Evolutionary conservation across 2,888 invertebrate species (phyloP).

Genomic region (Drosophila robusta): DNA sequence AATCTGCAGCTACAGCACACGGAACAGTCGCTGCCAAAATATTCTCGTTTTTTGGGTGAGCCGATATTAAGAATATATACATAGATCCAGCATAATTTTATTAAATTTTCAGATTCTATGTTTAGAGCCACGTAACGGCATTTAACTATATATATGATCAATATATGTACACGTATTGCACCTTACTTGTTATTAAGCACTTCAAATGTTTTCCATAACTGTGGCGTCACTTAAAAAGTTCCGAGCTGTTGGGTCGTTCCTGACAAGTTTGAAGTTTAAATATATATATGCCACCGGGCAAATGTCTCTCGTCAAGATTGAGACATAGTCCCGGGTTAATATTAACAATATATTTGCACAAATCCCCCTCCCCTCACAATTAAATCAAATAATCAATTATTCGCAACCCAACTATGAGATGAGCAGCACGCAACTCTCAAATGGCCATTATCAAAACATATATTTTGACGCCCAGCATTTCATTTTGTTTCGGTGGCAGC

Average conservation of each 20-base stretch:
- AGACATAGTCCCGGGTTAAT: slow-evolving; percentile 53
- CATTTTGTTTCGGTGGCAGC: slow-evolving; percentile 34
- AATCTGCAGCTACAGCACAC: neutral
- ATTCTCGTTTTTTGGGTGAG: slow-evolving; percentile 15
- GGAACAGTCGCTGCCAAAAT: neutral
- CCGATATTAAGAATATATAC: neutral
- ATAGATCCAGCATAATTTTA: neutral
- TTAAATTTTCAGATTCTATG: slow-evolving; percentile 11
- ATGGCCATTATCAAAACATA: slow-evolving; percentile 43
- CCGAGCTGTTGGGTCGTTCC: slow-evolving; percentile 42
- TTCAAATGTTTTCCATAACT: slow-evolving; percentile 10
- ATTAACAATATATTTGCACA: slow-evolving; percentile 7
- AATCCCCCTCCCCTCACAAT: neutral
- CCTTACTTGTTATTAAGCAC: slow-evolving; percentile 45
- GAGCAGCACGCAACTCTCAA: slow-evolving; percentile 38
- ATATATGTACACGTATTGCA: neutral
- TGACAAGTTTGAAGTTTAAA: slow-evolving; percentile 39
- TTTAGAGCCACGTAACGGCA: slow-evolving; percentile 8
- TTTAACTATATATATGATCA: neutral
- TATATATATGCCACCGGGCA: slow-evolving; percentile 42
- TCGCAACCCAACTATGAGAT: slow-evolving; percentile 37
- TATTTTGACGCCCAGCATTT: slow-evolving; percentile 30
- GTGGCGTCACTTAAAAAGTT: slow-evolving; percentile 30
- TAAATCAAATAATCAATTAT: neutral
- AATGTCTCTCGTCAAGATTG: slow-evolving; percentile 51